Evolutionary conservation across 53 echinoderm and acorn worm species (phyloP), one percentile per base, ranked within the genome.

Genomic region (Holothuria leucospilota): DNA sequence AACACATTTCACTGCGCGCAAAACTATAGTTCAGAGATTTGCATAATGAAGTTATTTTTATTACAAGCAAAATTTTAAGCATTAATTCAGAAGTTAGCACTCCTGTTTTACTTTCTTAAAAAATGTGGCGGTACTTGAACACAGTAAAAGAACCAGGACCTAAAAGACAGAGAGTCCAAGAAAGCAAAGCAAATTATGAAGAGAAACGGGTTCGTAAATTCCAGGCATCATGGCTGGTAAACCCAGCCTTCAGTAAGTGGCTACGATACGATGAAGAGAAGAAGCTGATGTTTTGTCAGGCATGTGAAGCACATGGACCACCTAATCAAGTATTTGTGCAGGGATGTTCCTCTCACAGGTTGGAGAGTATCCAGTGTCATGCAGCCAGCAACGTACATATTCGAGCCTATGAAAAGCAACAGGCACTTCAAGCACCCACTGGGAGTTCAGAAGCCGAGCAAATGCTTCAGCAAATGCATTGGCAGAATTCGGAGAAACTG

Each of bases 391-490:
- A 81, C 27, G 85, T 78, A n/a, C 90, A 90, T 39, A 27, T 13
- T 21, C 42, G 63, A 10, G 90, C 71, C 18, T 29, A 81, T 23
- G 90, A 77, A 27, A 29, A 69, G 11, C 40, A 86, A 30, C 52
- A 86, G 39, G 90, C 86, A 30, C 67, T 23, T 20, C 7, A 42
- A 0, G 26, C 29, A 26, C 68, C 53, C 59, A 82, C 82, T 23
- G 86, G 90, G 24, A 86, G 79, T 16, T 75, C 65, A 28, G 26
- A 53, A 56, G 82, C 81, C 6, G 86, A 86, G 58, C 29, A 67
- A 26, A 86, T 86, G 86, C 51, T 90, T 29, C 66, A 75, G 25
- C 41, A 56, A 8, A 79, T 90, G 86, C 86, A 90, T 60, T 15
- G 23, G 2, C 52, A 64, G 8, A 60, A 78, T 9, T 27, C 83